Evolutionary conservation across 2,797 vertebrate genomes (phyloP), one percentile per base, ranked within the genome.

Genomic region (Sparus aurata): DNA sequence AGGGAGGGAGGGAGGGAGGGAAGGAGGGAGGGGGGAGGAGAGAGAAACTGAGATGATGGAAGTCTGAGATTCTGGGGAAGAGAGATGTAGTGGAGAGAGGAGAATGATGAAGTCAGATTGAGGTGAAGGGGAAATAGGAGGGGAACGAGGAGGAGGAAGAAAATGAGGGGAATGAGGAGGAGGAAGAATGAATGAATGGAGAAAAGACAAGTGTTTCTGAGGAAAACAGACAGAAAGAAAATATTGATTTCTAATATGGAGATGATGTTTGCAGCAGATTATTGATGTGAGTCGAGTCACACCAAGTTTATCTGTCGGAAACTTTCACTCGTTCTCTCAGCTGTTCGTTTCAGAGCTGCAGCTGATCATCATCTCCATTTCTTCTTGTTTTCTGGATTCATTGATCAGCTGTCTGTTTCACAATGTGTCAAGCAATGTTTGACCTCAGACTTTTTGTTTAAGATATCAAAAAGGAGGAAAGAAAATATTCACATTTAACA

Each of bases 241-340:
- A 12, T 74, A 81, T 82, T 38, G 86, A 87, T 79, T 27, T 22
- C 49, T 80, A 22, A 78, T 62, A 66, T 70, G 71, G 71, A 75
- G 75, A 81, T 84, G 64, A 69, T 45, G 77, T 75, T 64, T 55
- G 68, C 69, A 70, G 57, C 60, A 71, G 62, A 53, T 80, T 69
- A 71, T 77, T 17, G 77, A 77, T 53, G 66, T 3, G 46, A 59
- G 34, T 58, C 50, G 30, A 30, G 46, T 18, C 46, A 47, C 46
- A 47, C 38, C 38, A 38, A 41, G 30, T 30, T 30, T 30, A 30
- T 30, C 30, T 30, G 30, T 30, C 30, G 30, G 30, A 30, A 30
- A 30, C 30, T 30, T 30, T 30, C 30, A 4, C 3, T 30, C 30
- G 30, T 30, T 30, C 30, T 30, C 30, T 30, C 30, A 30, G 30